Percentiles rank a stretch among this genome's conserved stretches.
These are phyloP conservation scores for Cryptotis parvus DNA, from an alignment of 2,113 vertebrate genomes.

Conservation along the genomic window DNA sequence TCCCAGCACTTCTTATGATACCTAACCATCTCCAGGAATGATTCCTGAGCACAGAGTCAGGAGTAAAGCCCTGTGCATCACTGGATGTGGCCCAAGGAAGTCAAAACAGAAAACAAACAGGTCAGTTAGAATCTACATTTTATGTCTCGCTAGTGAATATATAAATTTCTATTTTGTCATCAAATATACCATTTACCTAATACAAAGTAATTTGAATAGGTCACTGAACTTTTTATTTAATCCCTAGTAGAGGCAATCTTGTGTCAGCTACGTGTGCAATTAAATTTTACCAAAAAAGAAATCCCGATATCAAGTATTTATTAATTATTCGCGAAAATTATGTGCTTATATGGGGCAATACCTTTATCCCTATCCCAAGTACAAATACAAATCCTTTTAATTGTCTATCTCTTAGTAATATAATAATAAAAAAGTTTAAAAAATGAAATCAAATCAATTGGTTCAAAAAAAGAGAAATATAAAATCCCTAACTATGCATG, in stretches of 20 bases:
- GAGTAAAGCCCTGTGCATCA: too few species aligned
- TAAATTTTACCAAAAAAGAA: slow-evolving; percentile 14
- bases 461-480: too few species aligned
- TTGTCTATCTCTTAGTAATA: too few species aligned
- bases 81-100: too few species aligned
- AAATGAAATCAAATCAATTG: too few species aligned
- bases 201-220: neutral
- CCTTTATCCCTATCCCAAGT: neutral
- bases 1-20: too few species aligned
- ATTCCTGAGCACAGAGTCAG: too few species aligned
- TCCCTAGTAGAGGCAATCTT: neutral
- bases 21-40: too few species aligned
- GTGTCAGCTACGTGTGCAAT: neutral
- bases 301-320: neutral
- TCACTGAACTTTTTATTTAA: slow-evolving; percentile 1
- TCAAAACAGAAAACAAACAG: neutral
- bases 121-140: slow-evolving; percentile 61
- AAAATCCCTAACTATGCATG: neutral
- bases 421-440: too few species aligned
- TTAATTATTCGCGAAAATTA: neutral
- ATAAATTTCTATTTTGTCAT: neutral
- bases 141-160: neutral
- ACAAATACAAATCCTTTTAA: neutral
- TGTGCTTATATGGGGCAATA: neutral
- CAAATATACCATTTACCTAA: slow-evolving; percentile 4